Percentiles rank a stretch among this genome's conserved stretches.
These are phyloP conservation scores for Aricia artaxerxes DNA, from an alignment of 2,888 invertebrate species.

Conservation along the genomic window DNA sequence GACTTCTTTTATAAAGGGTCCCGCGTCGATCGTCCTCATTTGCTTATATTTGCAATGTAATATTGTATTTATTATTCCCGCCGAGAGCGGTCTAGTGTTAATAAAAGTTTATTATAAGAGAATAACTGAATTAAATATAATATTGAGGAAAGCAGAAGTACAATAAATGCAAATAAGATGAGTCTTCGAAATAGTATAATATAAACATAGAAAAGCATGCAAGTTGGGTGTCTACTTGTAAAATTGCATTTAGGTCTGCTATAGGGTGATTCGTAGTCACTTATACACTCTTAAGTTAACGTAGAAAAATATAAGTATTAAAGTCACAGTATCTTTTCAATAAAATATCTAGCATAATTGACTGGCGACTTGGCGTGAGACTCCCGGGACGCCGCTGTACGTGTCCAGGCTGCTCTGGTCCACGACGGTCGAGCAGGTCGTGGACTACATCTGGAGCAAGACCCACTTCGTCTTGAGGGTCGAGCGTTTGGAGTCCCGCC, in stretches of 20 bases:
- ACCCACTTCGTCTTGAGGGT: no score
- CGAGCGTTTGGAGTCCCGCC: no score
- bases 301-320: no score
- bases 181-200: not conserved
- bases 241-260: not conserved
- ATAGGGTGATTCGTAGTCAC: no score
- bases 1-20: conserved; percentile 18
- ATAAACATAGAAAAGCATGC: not conserved
- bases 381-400: no score
- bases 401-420: no score
- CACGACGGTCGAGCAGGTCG: no score
- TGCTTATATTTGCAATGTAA: conserved; percentile 23
- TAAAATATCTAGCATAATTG: no score
- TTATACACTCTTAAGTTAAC: no score
- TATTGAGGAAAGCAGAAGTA: not conserved
- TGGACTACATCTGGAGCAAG: no score
- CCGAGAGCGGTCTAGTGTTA: not conserved
- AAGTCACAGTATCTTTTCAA: no score
- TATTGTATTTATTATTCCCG: conserved; percentile 12
- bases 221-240: not conserved
- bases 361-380: no score
- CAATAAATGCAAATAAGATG: not conserved
- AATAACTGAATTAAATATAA: conserved; percentile 15
- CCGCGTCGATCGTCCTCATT: conserved; percentile 10
- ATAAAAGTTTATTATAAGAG: conserved; percentile 18